Evolutionary conservation across 2,113 vertebrate species (phyloP).

Genomic region (Ophiodon elongatus): DNA sequence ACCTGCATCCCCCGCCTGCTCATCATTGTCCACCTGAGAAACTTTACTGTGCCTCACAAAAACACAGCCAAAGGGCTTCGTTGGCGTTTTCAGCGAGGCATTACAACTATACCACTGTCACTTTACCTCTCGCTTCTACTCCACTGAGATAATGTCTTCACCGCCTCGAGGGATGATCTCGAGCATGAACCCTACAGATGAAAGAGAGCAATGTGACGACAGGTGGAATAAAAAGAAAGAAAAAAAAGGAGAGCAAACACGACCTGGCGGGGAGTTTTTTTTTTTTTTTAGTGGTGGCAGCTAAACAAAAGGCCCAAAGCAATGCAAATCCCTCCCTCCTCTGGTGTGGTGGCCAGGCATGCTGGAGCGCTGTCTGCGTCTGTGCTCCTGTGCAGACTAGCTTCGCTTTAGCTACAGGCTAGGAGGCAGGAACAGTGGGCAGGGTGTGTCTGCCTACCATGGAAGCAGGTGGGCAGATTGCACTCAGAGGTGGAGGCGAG

Average conservation of each 20-base stretch:
- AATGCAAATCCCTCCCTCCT: constrained; percentile 70
- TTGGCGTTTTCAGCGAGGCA: constrained; percentile 49
- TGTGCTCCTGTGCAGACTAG: constrained; percentile 68
- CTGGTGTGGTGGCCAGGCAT: constrained; percentile 59
- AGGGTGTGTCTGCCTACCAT: constrained; percentile 73
- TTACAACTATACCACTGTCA: constrained; percentile 65
- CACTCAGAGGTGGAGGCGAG: constrained; percentile 43
- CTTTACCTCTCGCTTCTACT: constrained; percentile 63
- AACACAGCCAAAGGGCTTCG: constrained; percentile 31
- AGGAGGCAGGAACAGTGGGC: constrained; percentile 50
- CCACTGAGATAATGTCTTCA: constrained; percentile 70
- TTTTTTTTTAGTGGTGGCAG: constrained; percentile 51
- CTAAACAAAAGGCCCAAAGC: constrained; percentile 74
- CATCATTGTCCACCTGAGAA: constrained; percentile 63
- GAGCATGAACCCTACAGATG: constrained; percentile 64
- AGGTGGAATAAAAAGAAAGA: constrained; percentile 58
- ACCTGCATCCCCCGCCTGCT: constrained; percentile 68
- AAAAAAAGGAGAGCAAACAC: constrained; percentile 58
- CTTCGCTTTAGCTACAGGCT: constrained; percentile 65
- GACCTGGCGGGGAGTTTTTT: constrained; percentile 57
- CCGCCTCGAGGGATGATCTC: constrained; percentile 63
- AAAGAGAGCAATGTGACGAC: constrained; percentile 65
- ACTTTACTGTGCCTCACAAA: constrained; percentile 42
- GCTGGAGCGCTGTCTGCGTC: constrained; percentile 65
- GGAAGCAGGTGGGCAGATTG: constrained; percentile 70